These are phyloP conservation scores for Hyperoplus immaculatus DNA, from an alignment of 2,797 vertebrate species.

Conservation along the genomic window DNA sequence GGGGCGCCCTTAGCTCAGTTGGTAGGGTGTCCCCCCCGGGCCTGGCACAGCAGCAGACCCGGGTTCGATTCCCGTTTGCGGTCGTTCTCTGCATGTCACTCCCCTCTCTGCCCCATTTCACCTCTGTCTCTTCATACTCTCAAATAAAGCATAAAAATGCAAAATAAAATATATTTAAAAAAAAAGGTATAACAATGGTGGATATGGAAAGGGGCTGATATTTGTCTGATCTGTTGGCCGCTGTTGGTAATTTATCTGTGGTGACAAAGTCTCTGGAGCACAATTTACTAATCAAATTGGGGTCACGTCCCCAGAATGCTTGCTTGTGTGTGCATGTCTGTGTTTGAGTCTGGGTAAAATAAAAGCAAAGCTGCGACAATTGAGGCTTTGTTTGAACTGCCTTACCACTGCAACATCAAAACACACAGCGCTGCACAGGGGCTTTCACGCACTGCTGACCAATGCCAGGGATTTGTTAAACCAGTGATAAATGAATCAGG, in stretches of 20 bases:
- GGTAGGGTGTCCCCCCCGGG: no score
- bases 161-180: no score
- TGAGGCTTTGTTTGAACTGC: conserved; percentile 61
- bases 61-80: no score
- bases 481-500: conserved; percentile 40
- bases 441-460: conserved; percentile 51
- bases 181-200: no score
- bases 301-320: conserved; percentile 63
- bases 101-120: no score
- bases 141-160: no score
- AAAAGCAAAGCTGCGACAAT: conserved; percentile 26
- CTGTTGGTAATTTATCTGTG: conserved; percentile 55
- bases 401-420: conserved; percentile 47
- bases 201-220: no score
- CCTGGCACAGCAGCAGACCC: no score
- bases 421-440: conserved; percentile 35
- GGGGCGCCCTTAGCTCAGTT: no score
- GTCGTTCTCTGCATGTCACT: no score
- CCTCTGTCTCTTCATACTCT: no score
- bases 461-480: conserved; percentile 60
- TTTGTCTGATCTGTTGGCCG: conserved; percentile 50
- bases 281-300: conserved; percentile 74
- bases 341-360: conserved; percentile 19
- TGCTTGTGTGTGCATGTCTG: conserved; percentile 30
- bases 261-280: conserved; percentile 57